Evolutionary conservation across 2,113 vertebrate species (phyloP), one percentile per base, ranked within the genome.

Genomic region (Elephas maximus): DNA sequence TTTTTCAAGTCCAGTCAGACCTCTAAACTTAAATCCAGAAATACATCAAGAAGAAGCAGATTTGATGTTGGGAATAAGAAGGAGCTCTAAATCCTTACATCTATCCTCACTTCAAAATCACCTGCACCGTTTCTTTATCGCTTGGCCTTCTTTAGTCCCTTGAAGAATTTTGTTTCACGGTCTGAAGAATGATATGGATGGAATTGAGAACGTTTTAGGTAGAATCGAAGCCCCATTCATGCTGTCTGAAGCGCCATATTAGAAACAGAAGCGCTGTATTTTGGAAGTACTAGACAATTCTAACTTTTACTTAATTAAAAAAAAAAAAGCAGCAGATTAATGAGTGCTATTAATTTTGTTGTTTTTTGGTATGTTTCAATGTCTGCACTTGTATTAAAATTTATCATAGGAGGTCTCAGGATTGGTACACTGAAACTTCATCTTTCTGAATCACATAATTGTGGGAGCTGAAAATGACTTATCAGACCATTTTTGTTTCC

Each of bases 21-120:
- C 33, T 92, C 78, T 94, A 94, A 86, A 96, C 84, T 96, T 81
- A 97, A 94, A 96, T 97, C 90, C 97, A 88, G 85, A 97, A 95
- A 98, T 96, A 96, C 85, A 97, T 97, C 91, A 95, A 97, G 94
- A 97, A 90, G 71, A 92, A 44, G 71, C 48, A 96, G 93, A 65
- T 94, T 77, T 81, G 87, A 96, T 88, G 95, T 71, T 41, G 65
- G 80, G 77, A 97, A 95, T 90, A 97, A 92, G 97, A 86, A 80
- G 87, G 8, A 33, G 65, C n/a, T 78, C 87, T 92, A 93, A 97
- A 91, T 94, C 77, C 48, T 97, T 87, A 93, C 85, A 96, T 97
- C 85, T 96, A 33, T 48, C 44, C 76, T 95, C 74, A 95, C 37
- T 97, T 97, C 94, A 97, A 97, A 97, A 96, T 84, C 93, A 33